Evolutionary conservation across 2,797 vertebrate species (phyloP).

Genomic region (Nannoperca australis): DNA sequence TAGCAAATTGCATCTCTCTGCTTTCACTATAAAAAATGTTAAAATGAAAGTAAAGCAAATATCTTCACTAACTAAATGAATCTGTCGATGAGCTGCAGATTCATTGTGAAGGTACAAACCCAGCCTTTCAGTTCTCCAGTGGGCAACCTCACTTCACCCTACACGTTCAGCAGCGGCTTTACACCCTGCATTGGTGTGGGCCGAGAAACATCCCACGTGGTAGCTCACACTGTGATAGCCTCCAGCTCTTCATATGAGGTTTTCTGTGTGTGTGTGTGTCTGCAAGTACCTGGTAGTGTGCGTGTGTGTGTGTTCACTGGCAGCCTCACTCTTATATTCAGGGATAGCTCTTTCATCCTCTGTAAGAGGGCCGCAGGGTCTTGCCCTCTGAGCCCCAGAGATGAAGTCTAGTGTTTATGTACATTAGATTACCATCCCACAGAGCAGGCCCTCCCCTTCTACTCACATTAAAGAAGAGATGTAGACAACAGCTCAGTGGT

Average conservation of each 20-base stretch:
- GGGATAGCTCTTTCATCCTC: slow-evolving; percentile 91
- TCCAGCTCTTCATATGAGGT: slow-evolving; percentile 90
- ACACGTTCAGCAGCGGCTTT: slow-evolving; percentile 60
- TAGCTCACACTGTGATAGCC: slow-evolving; percentile 87
- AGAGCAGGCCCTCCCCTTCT: slow-evolving; percentile 67
- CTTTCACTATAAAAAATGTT: neutral
- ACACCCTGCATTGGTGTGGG: slow-evolving; percentile 89
- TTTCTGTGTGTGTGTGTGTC: slow-evolving; percentile 77
- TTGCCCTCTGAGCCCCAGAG: slow-evolving; percentile 75
- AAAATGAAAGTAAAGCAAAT: slow-evolving; percentile 11
- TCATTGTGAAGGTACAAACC: slow-evolving; percentile 30
- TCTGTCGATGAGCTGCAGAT: slow-evolving; percentile 15
- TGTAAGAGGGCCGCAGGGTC: slow-evolving; percentile 83
- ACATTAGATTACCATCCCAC: slow-evolving; percentile 79
- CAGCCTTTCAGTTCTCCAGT: slow-evolving; percentile 34
- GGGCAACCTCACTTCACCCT: slow-evolving; percentile 82
- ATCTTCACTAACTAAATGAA: slow-evolving; percentile 1
- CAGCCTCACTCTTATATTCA: slow-evolving; percentile 82
- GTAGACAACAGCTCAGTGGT: slow-evolving; percentile 65
- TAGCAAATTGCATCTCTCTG: slow-evolving; percentile 1
- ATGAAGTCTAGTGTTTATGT: slow-evolving; percentile 84
- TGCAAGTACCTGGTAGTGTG: slow-evolving; percentile 49
- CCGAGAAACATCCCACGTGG: slow-evolving; percentile 82
- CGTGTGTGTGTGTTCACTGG: slow-evolving; percentile 84
- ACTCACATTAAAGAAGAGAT: slow-evolving; percentile 74